These are phyloP conservation scores for Pycnonotus jocosus DNA, from an alignment of 2,113 vertebrate genomes.

Conservation along the genomic window DNA sequence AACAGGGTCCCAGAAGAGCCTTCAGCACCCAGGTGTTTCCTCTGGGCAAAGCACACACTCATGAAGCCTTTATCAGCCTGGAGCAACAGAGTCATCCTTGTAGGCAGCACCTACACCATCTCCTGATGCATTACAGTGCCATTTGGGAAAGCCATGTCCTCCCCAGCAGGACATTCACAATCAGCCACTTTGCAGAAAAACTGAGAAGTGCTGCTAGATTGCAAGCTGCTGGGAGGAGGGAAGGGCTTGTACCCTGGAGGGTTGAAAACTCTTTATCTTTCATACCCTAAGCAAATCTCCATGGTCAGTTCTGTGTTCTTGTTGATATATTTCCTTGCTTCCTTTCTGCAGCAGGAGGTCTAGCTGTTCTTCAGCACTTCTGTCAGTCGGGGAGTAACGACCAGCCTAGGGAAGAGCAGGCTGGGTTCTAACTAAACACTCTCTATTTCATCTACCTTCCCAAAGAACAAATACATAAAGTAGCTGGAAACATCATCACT, in stretches of 20 bases:
- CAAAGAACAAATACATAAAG: slow-evolving; percentile 25
- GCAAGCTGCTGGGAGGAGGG: background rate
- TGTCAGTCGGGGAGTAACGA: background rate
- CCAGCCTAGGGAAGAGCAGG: background rate
- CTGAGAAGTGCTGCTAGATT: background rate
- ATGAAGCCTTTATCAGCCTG: background rate
- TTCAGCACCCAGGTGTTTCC: background rate
- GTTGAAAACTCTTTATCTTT: background rate
- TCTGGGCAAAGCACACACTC: background rate
- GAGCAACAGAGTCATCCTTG: background rate
- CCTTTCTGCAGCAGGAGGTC: background rate
- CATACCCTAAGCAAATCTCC: background rate
- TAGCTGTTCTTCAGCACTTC: background rate
- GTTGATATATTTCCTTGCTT: background rate
- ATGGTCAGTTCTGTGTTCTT: background rate
- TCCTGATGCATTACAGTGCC: background rate
- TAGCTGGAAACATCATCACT: background rate
- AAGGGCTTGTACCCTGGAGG: background rate
- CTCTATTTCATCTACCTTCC: background rate
- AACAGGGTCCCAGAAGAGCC: background rate
- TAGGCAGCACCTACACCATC: background rate
- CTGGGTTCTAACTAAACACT: background rate
- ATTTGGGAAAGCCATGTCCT: no score
- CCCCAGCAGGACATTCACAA: background rate
- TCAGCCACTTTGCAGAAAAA: background rate